Percentiles rank a stretch among this genome's conserved stretches.
Conservation (phyloP, 2,797 vertebrate species). For the Falco novaeseelandiae region DNA sequence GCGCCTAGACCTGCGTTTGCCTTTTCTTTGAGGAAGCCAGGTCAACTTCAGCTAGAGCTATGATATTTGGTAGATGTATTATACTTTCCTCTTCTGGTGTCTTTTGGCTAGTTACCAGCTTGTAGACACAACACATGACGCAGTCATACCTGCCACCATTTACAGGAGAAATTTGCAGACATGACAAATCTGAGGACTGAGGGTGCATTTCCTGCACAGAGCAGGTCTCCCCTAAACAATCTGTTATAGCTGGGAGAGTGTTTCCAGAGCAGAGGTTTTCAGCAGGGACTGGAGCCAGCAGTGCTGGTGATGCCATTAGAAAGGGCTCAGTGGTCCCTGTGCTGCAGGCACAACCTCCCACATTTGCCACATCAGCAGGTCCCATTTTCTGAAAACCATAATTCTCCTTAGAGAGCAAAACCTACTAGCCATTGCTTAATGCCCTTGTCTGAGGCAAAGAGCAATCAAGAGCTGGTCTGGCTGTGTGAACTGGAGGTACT, state of each 20-base stretch:
- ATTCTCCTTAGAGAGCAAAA: neutral
- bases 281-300: neutral
- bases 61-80: neutral
- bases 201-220: neutral
- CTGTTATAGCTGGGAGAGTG: neutral
- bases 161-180: neutral
- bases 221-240: neutral
- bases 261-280: neutral
- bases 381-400: rapidly evolving
- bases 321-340: neutral
- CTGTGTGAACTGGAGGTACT: neutral
- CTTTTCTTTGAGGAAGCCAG: neutral
- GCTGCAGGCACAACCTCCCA: neutral
- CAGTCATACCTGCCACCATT: rapidly evolving
- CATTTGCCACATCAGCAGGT: neutral
- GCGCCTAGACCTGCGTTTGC: neutral
- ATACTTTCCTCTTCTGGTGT: neutral
- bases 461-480: neutral
- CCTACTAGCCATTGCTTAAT: neutral
- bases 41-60: neutral
- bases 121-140: neutral
- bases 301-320: neutral
- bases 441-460: neutral
- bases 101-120: neutral
- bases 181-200: neutral